A percentile compares a stretch with the other conserved stretches of the same genome.
Conservation (phyloP, 2,888 invertebrate species). For the Chymomyza procnemis region DNA sequence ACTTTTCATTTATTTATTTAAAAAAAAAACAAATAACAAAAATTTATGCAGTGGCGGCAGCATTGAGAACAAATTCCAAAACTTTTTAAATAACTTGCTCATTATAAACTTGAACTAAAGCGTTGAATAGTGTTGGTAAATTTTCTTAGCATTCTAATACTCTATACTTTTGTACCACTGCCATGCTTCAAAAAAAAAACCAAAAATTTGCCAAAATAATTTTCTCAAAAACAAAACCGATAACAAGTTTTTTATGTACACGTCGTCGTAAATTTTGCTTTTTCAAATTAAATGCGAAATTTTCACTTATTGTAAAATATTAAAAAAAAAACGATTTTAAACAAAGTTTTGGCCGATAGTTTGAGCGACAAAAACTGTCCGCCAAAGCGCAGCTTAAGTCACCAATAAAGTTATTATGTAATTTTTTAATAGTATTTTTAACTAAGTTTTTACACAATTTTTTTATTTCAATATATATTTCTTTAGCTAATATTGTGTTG, state of each 20-base stretch:
- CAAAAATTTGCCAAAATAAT: not conserved
- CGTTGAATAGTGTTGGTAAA: constrained; percentile 66
- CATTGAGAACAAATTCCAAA: constrained; percentile 40
- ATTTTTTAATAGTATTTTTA: constrained; percentile 23
- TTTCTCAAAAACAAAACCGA: constrained; percentile 8
- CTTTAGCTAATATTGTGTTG: constrained; percentile 42
- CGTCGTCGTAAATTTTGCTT: constrained; percentile 69
- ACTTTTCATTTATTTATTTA: constrained; percentile 49
- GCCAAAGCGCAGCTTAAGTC: constrained; percentile 39
- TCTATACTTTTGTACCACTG: constrained; percentile 1
- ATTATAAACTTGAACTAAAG: constrained; percentile 22
- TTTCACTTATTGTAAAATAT: constrained; percentile 40
- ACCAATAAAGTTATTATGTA: constrained; percentile 28
- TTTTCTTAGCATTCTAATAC: constrained; percentile 25
- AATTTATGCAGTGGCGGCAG: constrained; percentile 53
- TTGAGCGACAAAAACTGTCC: not conserved
- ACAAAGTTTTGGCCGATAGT: not conserved
- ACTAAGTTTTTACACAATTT: constrained; percentile 30
- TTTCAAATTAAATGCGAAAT: constrained; percentile 19
- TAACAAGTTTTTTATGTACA: constrained; percentile 75
- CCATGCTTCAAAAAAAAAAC: not conserved
- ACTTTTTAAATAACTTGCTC: not conserved
- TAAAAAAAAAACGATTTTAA: constrained; percentile 27
- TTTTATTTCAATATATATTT: constrained; percentile 11
- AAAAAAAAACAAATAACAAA: constrained; percentile 39